These are phyloP conservation scores for Uria aalge DNA, from an alignment of 2,113 vertebrate genomes.

Conservation along the genomic window DNA sequence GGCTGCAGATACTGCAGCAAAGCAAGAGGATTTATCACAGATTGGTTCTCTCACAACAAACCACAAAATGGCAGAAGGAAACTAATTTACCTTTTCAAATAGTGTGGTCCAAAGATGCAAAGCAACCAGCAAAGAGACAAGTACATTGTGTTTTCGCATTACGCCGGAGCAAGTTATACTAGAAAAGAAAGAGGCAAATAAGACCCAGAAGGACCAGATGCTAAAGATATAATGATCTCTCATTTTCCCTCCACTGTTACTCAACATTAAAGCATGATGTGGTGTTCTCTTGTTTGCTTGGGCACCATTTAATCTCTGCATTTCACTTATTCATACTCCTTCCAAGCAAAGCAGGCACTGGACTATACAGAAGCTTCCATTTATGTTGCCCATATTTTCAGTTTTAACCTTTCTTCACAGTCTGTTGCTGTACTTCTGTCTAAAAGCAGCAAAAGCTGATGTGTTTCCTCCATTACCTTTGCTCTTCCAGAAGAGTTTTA, in stretches of 20 bases:
- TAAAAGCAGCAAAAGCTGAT: background rate
- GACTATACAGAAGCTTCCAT: background rate
- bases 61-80: background rate
- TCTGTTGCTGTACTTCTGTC: background rate
- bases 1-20: background rate
- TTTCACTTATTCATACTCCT: background rate
- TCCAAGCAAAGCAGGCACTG: background rate
- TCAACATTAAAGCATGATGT: background rate
- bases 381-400: background rate
- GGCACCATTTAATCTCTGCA: background rate
- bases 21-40: background rate
- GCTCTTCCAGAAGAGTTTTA: background rate
- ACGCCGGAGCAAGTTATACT: background rate
- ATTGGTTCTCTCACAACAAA: background rate
- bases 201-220: background rate
- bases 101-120: background rate
- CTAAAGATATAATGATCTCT: background rate
- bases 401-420: background rate
- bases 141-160: background rate
- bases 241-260: background rate
- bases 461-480: background rate
- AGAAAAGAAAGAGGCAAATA: background rate
- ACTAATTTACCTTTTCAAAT: background rate
- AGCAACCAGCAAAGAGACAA: background rate
- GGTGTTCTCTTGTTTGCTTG: background rate